A percentile compares a stretch with the other conserved stretches of the same genome.
Evolutionary conservation across 2,113 vertebrate genomes (phyloP).

Genomic region (Hyperoodon ampullatus): DNA sequence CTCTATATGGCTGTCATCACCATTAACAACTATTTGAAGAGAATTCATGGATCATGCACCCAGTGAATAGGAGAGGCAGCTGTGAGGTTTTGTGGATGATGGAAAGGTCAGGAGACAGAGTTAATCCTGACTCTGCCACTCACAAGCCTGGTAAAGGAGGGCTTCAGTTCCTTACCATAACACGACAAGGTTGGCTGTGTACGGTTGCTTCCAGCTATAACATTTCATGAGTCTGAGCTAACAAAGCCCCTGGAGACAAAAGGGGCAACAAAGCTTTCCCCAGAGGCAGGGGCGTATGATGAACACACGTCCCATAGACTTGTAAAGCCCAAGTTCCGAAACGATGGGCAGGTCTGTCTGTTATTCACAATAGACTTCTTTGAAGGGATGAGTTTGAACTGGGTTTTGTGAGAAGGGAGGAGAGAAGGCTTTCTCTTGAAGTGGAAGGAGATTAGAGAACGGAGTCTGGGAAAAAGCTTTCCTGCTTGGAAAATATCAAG

Average conservation of each 20-base stretch:
- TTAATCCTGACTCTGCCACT: not conserved
- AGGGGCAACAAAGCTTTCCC: not conserved
- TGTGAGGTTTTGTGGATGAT: not conserved
- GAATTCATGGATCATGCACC: not conserved
- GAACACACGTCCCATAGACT: not conserved
- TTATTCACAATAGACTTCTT: not conserved
- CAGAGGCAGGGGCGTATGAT: not conserved
- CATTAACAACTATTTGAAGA: not conserved
- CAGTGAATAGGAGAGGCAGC: not conserved
- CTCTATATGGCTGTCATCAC: not conserved
- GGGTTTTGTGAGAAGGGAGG: not conserved
- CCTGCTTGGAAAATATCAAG: not conserved
- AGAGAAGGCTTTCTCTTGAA: not conserved
- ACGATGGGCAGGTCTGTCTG: not conserved
- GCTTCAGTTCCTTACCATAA: not conserved
- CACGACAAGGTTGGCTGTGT: accelerated
- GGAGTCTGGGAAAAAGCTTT: not conserved
- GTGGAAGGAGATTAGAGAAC: not conserved
- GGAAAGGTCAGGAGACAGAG: not conserved
- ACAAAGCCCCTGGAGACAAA: not conserved
- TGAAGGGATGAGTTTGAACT: not conserved
- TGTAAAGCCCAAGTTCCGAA: not conserved
- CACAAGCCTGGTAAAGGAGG: not conserved
- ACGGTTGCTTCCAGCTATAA: not conserved
- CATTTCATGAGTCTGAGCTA: not conserved